Evolutionary conservation across 1,140 invertebrate genomes (phyloP).

Genomic region (Wasmannia auropunctata): DNA sequence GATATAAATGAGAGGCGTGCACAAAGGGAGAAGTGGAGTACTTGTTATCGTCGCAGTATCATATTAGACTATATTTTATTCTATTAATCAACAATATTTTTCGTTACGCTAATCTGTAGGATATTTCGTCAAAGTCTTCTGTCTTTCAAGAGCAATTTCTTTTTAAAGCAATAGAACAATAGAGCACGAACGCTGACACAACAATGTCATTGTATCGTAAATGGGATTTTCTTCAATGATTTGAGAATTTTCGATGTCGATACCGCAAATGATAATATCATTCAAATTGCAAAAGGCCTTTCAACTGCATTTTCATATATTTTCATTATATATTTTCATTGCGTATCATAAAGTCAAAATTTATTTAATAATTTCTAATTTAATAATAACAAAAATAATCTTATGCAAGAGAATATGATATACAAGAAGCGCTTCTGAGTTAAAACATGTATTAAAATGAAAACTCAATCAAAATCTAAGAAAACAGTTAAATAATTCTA

Average conservation of each 20-base stretch:
- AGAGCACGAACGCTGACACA: not conserved
- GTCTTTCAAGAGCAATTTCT: not conserved
- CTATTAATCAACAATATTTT: not conserved
- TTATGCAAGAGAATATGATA: not conserved
- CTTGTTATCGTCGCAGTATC: slow-evolving; percentile 37
- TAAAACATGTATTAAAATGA: not conserved
- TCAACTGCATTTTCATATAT: slow-evolving; percentile 6
- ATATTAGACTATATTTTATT: slow-evolving; percentile 1
- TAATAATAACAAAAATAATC: not conserved
- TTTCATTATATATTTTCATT: not conserved
- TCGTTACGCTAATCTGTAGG: not conserved
- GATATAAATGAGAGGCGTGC: slow-evolving; percentile 10
- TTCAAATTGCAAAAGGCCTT: not conserved
- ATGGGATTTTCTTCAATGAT: not conserved
- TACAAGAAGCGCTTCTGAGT: not conserved
- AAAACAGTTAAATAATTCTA: not conserved
- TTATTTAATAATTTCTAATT: not conserved
- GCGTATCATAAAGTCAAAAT: not conserved
- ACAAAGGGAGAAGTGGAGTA: slow-evolving; percentile 20
- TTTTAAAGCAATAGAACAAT: not conserved
- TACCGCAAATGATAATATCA: not conserved
- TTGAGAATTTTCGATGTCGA: not conserved
- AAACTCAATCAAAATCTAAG: not conserved
- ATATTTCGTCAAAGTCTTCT: not conserved
- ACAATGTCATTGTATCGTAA: not conserved